phyloP scores from a whole-genome alignment of 2,113 vertebrate species.

The Macaca nemestrina region DNA sequence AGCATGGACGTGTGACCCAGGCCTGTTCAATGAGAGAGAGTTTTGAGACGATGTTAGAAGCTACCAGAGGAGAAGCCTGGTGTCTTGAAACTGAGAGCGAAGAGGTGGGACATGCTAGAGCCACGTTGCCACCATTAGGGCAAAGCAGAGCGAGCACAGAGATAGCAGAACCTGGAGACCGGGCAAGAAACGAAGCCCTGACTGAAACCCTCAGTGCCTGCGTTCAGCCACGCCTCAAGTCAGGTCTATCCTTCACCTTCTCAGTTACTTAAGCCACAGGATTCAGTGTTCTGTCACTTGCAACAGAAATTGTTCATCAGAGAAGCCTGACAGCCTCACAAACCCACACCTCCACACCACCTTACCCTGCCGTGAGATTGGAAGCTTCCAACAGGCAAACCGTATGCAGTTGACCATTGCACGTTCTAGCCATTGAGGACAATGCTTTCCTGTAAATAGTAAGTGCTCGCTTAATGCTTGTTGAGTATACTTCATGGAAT shows the following conservation, averaged over 20 bases:
- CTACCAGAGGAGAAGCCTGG: too few species aligned
- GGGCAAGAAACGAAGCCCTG: neutral
- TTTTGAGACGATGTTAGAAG: neutral
- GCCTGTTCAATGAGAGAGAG: neutral
- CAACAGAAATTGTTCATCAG: neutral
- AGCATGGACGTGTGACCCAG: neutral
- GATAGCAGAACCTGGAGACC: too few species aligned
- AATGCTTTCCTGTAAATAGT: accelerated
- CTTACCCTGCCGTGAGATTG: accelerated
- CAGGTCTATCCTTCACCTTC: neutral
- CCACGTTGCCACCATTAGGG: accelerated
- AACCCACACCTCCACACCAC: neutral
- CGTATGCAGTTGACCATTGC: accelerated
- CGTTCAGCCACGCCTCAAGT: neutral
- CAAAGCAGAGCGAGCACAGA: neutral
- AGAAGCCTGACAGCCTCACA: neutral
- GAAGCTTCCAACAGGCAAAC: neutral
- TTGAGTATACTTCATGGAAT: neutral
- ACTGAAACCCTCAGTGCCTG: accelerated
- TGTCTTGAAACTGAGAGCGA: neutral
- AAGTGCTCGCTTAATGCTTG: neutral
- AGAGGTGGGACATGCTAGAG: accelerated
- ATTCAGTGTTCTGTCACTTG: neutral
- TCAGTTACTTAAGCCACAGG: neutral
- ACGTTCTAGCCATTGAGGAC: neutral